These are phyloP conservation scores for Anoplolepis gracilipes DNA, from an alignment of 1,140 invertebrate species.

Conservation along the genomic window DNA sequence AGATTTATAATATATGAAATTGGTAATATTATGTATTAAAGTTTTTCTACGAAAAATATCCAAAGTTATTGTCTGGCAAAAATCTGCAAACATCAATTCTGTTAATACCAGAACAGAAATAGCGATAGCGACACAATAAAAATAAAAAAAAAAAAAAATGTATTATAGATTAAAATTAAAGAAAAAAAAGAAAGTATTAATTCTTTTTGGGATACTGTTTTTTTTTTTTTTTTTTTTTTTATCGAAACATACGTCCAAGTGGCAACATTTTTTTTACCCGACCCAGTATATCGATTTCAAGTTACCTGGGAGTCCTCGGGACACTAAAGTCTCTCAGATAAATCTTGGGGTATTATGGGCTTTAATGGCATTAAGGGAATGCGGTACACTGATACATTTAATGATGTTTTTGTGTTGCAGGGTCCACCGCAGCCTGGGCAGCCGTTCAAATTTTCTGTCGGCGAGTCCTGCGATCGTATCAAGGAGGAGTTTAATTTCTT, in stretches of 20 bases:
- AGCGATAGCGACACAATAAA: not conserved
- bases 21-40: not conserved
- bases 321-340: constrained; percentile 17
- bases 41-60: not conserved
- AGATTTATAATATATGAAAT: not conserved
- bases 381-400: constrained; percentile 36
- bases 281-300: constrained; percentile 6
- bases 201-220: not conserved
- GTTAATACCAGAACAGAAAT: not conserved
- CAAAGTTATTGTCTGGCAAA: too few species aligned
- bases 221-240: too few species aligned
- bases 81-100: not conserved
- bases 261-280: not conserved
- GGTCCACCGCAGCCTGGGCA: constrained; percentile 94
- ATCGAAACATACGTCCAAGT: constrained; percentile 1
- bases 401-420: constrained; percentile 87
- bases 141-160: not conserved
- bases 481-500: constrained; percentile 95
- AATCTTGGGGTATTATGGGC: constrained; percentile 24
- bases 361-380: constrained; percentile 42
- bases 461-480: constrained; percentile 96
- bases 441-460: constrained; percentile 96
- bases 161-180: not conserved
- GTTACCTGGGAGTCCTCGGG: not conserved
- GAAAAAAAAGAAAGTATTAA: not conserved